These are phyloP conservation scores for Drosophila anceps DNA, from an alignment of 2,888 invertebrate species.

Conservation along the genomic window DNA sequence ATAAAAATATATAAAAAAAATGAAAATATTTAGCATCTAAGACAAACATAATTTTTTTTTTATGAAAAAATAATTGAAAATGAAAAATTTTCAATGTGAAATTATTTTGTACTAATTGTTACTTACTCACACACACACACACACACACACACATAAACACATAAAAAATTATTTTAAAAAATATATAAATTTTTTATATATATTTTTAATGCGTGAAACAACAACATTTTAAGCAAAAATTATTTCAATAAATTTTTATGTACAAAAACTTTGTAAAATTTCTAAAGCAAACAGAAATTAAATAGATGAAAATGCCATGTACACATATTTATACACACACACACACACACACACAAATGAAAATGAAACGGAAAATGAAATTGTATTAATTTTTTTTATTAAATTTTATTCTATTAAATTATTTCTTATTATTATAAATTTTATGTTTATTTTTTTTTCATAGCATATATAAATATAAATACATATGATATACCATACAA, in stretches of 20 bases:
- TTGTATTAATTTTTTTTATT: constrained; percentile 76
- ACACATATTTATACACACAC: constrained; percentile 65
- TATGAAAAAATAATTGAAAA: constrained; percentile 43
- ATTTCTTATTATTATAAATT: constrained; percentile 74
- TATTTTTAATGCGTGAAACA: constrained; percentile 19
- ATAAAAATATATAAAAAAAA: constrained; percentile 47
- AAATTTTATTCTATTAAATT: constrained; percentile 77
- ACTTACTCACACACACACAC: constrained; percentile 62
- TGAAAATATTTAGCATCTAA: constrained; percentile 58
- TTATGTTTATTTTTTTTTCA: constrained; percentile 65
- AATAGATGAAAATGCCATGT: constrained; percentile 59
- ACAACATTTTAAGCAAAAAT: constrained; percentile 22
- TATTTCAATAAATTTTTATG: constrained; percentile 47
- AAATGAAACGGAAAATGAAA: constrained; percentile 61
- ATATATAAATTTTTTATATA: constrained; percentile 32
- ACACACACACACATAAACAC: constrained; percentile 25
- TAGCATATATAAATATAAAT: constrained; percentile 58
- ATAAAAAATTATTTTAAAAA: constrained; percentile 14
- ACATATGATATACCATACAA: constrained; percentile 34
- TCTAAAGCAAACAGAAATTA: constrained; percentile 6
- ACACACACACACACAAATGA: constrained; percentile 33
- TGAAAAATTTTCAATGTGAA: constrained; percentile 64
- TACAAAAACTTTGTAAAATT: constrained; percentile 65
- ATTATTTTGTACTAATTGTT: constrained; percentile 79
- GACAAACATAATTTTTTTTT: constrained; percentile 63